These are phyloP conservation scores for Labeo calbasu DNA, from an alignment of 2,797 vertebrate genomes.

Conservation along the genomic window DNA sequence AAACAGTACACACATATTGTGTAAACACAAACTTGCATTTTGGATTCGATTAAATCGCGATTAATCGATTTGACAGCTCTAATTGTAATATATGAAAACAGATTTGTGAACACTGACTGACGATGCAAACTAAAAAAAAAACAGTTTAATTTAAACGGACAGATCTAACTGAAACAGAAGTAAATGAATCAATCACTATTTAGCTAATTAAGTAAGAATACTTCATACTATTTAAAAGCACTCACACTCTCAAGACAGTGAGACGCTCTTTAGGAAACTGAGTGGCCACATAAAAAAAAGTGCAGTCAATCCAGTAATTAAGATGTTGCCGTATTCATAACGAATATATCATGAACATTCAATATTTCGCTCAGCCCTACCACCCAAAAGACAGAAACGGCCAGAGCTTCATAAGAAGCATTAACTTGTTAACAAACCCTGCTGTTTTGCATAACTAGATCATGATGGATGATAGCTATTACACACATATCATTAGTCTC, in stretches of 20 bases:
- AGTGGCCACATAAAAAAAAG: not conserved
- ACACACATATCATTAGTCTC: constrained; percentile 36
- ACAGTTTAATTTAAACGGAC: not conserved
- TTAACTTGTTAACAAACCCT: constrained; percentile 40
- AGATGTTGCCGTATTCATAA: not conserved
- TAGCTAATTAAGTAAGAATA: not conserved
- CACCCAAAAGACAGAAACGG: constrained; percentile 23
- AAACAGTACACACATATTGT: no score
- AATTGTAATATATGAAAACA: not conserved
- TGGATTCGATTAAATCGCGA: no score
- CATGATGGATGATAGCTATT: constrained; percentile 52
- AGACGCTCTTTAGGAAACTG: not conserved
- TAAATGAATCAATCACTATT: not conserved
- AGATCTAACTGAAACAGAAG: not conserved
- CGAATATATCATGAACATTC: not conserved
- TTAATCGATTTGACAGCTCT: no score
- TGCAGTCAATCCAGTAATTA: not conserved
- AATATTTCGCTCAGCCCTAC: not conserved
- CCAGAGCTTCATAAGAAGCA: constrained; percentile 11
- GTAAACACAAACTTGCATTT: no score
- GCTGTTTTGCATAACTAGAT: constrained; percentile 35
- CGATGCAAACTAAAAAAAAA: no score
- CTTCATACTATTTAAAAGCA: not conserved
- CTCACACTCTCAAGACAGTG: not conserved
- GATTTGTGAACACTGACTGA: not conserved